A percentile compares a stretch with the other conserved stretches of the same genome.
Conservation (phyloP, 2,888 invertebrate genomes). For the Chamaedrilus cognettii region DNA sequence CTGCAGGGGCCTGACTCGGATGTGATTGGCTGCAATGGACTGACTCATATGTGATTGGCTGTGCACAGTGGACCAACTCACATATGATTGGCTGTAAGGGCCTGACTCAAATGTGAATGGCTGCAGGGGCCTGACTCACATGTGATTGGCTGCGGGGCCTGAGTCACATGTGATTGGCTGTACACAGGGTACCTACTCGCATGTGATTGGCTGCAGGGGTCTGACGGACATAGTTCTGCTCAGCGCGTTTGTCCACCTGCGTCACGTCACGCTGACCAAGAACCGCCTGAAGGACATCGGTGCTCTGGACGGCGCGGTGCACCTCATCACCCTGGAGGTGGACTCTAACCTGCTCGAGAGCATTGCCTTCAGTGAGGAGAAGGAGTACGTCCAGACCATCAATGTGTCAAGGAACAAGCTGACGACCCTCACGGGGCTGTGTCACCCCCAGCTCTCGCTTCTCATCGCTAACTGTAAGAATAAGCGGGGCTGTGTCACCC, state of each 20-base stretch:
- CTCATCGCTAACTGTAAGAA: constrained; percentile 56
- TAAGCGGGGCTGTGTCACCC: constrained; percentile 55
- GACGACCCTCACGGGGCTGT: constrained; percentile 52
- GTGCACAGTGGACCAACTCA: too few species aligned
- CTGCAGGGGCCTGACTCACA: too few species aligned
- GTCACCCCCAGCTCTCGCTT: constrained; percentile 57
- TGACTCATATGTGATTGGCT: too few species aligned
- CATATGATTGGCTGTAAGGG: too few species aligned
- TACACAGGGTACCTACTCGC: too few species aligned
- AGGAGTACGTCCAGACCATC: constrained; percentile 57
- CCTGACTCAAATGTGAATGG: too few species aligned
- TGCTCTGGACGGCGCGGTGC: constrained; percentile 52
- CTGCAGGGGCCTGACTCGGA: too few species aligned
- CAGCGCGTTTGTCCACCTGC: constrained; percentile 55
- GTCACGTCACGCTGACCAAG: constrained; percentile 57
- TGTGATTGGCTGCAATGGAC: too few species aligned
- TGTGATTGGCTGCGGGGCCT: too few species aligned
- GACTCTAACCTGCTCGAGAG: constrained; percentile 49
- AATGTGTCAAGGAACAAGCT: constrained; percentile 57
- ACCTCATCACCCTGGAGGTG: constrained; percentile 54
- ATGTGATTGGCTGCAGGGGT: too few species aligned
- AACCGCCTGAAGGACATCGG: constrained; percentile 56
- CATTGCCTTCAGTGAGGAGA: constrained; percentile 51
- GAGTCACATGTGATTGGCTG: too few species aligned
- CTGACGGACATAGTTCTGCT: constrained; percentile 55